Base-by-base conservation (phyloP, 2,113 vertebrate species). In the Isurus oxyrinchus region DNA sequence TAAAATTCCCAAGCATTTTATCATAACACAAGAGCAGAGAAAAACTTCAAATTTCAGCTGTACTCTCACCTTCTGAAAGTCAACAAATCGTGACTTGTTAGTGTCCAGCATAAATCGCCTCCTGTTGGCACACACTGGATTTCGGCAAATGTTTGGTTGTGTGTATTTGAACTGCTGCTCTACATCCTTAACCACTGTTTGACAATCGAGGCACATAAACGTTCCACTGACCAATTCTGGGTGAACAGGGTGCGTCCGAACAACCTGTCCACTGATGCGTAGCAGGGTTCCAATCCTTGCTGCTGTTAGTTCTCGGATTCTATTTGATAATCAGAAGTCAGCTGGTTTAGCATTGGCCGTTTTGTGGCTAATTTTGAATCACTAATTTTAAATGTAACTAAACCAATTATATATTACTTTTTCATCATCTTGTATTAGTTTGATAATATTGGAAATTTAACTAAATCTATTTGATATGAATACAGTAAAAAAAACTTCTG, bases 151-250 rank as follows among this genome's bases (percentile, higher is more conserved):
- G 97, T 98, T 99, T 0, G 99, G 99, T 53, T 99, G 99, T 0
- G 99, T 99, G 97, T 99, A 99, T 96, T 99, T 99, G 97, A 99
- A 99, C 96, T 99, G 99, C 97, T 99, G 99, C 7, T 99, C 98
- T 96, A 99, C 99, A 0, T 99, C 99, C 96, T 98, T 99, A 97
- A 99, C 98, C 97, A 99, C 96, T 0, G 98, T 98, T 97, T 99
- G 99, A 97, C 99, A 99, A 98, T 99, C 99, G 31, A 99, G 98
- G 97, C 99, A 99, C 96, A 99, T 96, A 97, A 99, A 99, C 31
- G 98, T 99, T 23, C 99, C 99, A 2, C 98, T 99, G 87, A 99
- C 99, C 97, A 99, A 98, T 96, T 99, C 99, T 0, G 99, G 99
- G 84, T 99, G 99, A 63, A 99, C 99, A 0, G 99, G 99, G 97